Evolutionary conservation across 2,888 invertebrate genomes (phyloP), one percentile per base, ranked within the genome.

Genomic region (Lasioglossum malachurum): DNA sequence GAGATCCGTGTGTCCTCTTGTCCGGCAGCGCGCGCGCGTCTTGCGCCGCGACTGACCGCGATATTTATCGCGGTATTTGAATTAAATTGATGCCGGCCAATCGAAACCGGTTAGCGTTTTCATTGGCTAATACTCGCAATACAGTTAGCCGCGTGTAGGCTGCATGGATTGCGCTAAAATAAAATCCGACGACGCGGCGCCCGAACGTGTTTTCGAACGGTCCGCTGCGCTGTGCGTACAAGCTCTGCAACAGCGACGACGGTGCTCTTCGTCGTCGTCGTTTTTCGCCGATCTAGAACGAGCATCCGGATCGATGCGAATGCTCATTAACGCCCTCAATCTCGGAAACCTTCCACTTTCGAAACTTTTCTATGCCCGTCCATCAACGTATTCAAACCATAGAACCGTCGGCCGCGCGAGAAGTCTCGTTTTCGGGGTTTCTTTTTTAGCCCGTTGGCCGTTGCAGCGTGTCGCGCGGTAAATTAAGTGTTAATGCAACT

Each of bases 71-170:
- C 44, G 71, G 57, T 75, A 78, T 75, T 80, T 35, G 78, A 73
- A 82, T 88, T 80, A 73, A 82, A 60, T 53, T 44, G 75, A 84
- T 78, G 60, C 41, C 41, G 60, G 49, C 53, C 82, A 75, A 80
- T 87, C 84, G 76, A 79, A 78, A 78, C 82, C 82, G 81, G 82
- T 86, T 82, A 82, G 76, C 78, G 69, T 73, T 78, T 82, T 67
- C 80, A 67, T 80, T 60, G 73, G 69, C 78, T 82, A 44, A 80
- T 80, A 79, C 75, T 76, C 80, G 69, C 78, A 12, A n/a, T 81
- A 86, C 81, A 49, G 86, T 81, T 84, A 83, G 60, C 74, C 14
- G 69, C 78, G 83, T 16, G 78, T 41, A 67, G 83, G 23, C 60
- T 77, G 53, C 78, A 78, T 78, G 67, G 80, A 86, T 86, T 76